phyloP scores from a whole-genome alignment of 2,113 vertebrate species.

The Fulmarus glacialis region DNA sequence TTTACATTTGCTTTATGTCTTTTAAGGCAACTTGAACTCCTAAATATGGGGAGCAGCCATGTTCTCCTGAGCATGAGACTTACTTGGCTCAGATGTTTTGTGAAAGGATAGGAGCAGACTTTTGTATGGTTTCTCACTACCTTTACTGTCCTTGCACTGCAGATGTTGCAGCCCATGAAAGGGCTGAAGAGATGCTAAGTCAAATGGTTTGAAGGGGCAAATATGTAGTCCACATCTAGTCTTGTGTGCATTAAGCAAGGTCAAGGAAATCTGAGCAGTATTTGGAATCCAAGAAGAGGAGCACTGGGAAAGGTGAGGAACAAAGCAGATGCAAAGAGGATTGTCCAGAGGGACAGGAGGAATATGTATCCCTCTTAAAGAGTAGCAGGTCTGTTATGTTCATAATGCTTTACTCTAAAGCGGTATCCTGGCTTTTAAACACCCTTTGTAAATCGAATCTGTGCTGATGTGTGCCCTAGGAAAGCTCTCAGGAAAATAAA shows the following conservation, averaged over 20 bases:
- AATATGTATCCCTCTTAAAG: not conserved
- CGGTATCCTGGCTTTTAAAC: not conserved
- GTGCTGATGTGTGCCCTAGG: not conserved
- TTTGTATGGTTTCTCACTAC: not conserved
- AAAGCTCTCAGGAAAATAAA: constrained; percentile 2
- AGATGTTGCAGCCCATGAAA: not conserved
- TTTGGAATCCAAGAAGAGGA: not conserved
- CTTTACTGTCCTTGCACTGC: not conserved
- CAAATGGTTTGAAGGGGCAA: not conserved
- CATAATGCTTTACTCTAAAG: not conserved
- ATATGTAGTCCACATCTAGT: not conserved
- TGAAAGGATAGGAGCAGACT: not conserved
- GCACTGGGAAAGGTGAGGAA: not conserved
- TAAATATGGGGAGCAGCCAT: not conserved
- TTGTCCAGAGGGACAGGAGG: not conserved
- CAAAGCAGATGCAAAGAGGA: not conserved
- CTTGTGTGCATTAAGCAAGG: not conserved
- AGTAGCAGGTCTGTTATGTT: not conserved
- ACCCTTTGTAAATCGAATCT: not conserved
- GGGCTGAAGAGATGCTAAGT: not conserved
- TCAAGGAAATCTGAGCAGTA: not conserved
- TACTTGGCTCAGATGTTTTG: not conserved
- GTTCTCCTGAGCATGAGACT: not conserved
- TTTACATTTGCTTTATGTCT: not conserved
- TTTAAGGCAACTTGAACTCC: not conserved